Evolutionary conservation across 2,113 vertebrate genomes (phyloP), one percentile per base, ranked within the genome.

Genomic region (Otis tarda): DNA sequence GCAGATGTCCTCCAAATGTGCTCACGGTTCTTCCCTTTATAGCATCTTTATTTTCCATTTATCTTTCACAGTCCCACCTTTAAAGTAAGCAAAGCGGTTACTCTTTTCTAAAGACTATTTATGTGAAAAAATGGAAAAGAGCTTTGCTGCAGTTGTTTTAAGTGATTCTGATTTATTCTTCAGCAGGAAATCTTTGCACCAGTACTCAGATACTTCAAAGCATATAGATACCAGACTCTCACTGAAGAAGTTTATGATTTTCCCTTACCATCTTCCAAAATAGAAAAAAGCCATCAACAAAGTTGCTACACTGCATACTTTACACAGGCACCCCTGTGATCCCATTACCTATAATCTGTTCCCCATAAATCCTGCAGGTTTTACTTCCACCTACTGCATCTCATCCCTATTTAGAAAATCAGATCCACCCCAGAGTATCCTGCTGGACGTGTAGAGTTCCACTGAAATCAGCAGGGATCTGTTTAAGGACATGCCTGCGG

Each of bases 401-500:
- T 92, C 76, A 70, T 83, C 74, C 37, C 74, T 83, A 15, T 96
- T 94, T 91, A 92, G 89, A 81, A 92, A 92, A 94, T 55, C 92
- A 68, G 80, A 85, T 78, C 79, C 90, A 87, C 83, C 76, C 86
- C 76, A 82, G 83, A 83, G 87, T 83, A 87, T 49, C 83, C 77
- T 94, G 59, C 87, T 79, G 90, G 80, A 89, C 2, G 1, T 53
- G 80, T 76, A 92, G 77, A 69, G 83, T 78, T 96, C 86, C 83
- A 93, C 69, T 91, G 96, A 95, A 95, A 94, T 91, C 95, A 93
- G 80, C 30, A 11, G 94, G 86, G 92, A 83, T 76, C 94, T 91
- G 87, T 87, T 94, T 95, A 94, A 94, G 77, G 61, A 92, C 92
- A 73, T 83, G 80, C 87, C 93, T 93, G 86, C 89, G 84, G 92